Evolutionary conservation across 2,113 vertebrate genomes (phyloP), one percentile per base, ranked within the genome.

Genomic region (Fukomys damarensis): DNA sequence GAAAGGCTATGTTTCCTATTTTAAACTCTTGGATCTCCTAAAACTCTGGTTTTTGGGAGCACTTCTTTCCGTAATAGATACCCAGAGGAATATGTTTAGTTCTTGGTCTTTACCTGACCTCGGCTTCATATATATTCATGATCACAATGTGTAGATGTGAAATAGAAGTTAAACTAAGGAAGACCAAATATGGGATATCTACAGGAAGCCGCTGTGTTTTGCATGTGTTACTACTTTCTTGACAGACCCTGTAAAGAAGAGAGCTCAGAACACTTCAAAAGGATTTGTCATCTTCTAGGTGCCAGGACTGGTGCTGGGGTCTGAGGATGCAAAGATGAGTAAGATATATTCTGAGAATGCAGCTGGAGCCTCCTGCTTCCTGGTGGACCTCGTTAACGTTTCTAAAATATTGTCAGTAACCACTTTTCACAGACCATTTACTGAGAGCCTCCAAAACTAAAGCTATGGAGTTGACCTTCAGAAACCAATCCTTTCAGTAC

Each of bases 81-180:
- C 14, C 58, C 26, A 46, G 38, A 63, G 30, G 87, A 56, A 46
- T 89, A 22, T 17, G 24, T 77, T 66, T 76, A 66, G 24, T 72
- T 59, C 30, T 93, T 88, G 14, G 32, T 89, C 66, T 86, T 89
- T 93, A 22, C 35, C 54, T 89, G 66, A 28, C 63, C 46, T 94
- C 80, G 68, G 38, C 76, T 77, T 49, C 19, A 17, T 32, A 26
- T 30, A 26, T 46, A 6, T 19, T 61, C 74, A 80, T 63, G 22
- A 70, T 74, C 30, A 17, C 74, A 22, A 26, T n/a, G 61, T 90
- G 14, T 68, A 89, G 35, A 74, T 46, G 56, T 54, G 66, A 94
- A 80, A 46, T 7, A 59, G 10, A 72, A 61, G 46, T 65, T 74
- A 58, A 81, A 76, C 81, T 41, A 30, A 76, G 26, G 72, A 49